Percentiles rank a stretch among this genome's conserved stretches.
Evolutionary conservation across 1,140 invertebrate genomes (phyloP).

Genomic region (Drosophila willistoni): DNA sequence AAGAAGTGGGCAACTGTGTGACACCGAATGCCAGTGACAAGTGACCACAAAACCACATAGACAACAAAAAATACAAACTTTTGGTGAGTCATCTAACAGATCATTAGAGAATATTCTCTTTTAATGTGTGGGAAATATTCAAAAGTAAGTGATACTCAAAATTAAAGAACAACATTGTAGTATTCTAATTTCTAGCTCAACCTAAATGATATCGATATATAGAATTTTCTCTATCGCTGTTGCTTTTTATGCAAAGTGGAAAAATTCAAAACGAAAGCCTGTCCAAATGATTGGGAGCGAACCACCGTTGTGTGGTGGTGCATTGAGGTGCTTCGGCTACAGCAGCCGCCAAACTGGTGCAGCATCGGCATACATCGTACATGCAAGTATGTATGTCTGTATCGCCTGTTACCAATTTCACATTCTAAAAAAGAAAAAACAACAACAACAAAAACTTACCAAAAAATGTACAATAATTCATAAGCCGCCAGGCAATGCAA

Average conservation of each 20-base stretch:
- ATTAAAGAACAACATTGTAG: background rate
- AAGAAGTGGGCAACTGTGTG: constrained; percentile 51
- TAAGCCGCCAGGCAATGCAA: constrained; percentile 66
- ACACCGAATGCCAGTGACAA: constrained; percentile 37
- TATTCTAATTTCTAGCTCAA: background rate
- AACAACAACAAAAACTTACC: constrained; percentile 48
- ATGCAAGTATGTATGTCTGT: constrained; percentile 18
- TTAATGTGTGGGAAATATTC: background rate
- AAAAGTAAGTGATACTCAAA: background rate
- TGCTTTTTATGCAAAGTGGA: constrained; percentile 53
- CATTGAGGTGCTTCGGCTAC: constrained; percentile 29
- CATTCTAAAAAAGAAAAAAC: constrained; percentile 77
- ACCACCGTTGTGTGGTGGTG: constrained; percentile 61
- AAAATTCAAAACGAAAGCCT: constrained; percentile 68
- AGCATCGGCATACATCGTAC: constrained; percentile 26
- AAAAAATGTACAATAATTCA: constrained; percentile 77
- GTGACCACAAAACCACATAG: constrained; percentile 10
- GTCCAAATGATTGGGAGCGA: constrained; percentile 67
- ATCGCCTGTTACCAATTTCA: constrained; percentile 60
- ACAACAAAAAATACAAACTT: constrained; percentile 6
- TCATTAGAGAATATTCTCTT: constrained; percentile 2
- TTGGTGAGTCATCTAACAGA: background rate
- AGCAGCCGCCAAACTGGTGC: constrained; percentile 57
- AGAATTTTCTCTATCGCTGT: constrained; percentile 34
- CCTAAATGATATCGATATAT: constrained; percentile 15